These are phyloP conservation scores for Melanaphis sacchari DNA, from an alignment of 1,140 invertebrate genomes.

Conservation along the genomic window DNA sequence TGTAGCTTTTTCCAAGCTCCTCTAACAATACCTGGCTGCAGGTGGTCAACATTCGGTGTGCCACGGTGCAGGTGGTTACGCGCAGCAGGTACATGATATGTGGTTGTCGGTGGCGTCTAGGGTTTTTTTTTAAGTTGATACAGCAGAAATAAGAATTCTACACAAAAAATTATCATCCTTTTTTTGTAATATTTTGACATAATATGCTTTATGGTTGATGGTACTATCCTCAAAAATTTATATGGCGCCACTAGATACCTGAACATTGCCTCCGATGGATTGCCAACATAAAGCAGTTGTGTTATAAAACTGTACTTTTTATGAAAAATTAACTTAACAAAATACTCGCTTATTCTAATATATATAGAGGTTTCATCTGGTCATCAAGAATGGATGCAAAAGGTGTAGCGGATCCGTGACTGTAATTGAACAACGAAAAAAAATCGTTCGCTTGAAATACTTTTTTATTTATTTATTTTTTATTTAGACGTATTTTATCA, in stretches of 20 bases:
- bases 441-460: constrained; percentile 17
- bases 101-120: neutral
- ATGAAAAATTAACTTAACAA: constrained; percentile 10
- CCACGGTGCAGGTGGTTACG: neutral
- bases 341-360: constrained; percentile 32
- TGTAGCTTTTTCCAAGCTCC: neutral
- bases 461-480: constrained; percentile 3
- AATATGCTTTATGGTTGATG: neutral
- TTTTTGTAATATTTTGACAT: neutral
- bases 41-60: neutral
- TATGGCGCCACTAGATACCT: neutral
- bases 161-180: no score
- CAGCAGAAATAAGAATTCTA: neutral
- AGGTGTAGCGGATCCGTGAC: neutral
- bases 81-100: neutral
- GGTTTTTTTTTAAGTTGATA: neutral
- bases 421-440: neutral
- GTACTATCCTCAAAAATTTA: neutral
- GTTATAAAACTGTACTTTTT: neutral
- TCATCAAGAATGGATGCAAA: neutral
- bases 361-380: neutral
- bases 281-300: neutral
- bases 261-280: neutral
- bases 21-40: neutral
- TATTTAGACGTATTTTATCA: neutral